Conservation (phyloP, 2,888 invertebrate species). For the Biston stratarius region DNA sequence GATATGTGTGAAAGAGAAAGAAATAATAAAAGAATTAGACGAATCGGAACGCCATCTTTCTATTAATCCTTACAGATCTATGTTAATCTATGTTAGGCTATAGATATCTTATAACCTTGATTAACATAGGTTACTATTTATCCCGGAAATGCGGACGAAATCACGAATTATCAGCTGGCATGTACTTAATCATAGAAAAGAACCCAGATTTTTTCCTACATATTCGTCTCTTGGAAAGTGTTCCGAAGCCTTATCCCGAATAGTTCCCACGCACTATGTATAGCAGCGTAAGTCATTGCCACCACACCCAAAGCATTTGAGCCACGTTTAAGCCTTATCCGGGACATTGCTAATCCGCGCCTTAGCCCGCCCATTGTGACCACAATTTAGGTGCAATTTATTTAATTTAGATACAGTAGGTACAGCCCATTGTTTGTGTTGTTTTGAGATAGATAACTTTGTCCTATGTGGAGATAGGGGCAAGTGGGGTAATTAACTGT, state of each 20-base stretch:
- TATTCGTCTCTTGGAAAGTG: background rate
- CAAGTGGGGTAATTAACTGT: constrained; percentile 15
- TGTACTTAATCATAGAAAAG: too few species aligned
- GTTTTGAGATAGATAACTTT: constrained; percentile 22
- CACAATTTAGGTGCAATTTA: constrained; percentile 36
- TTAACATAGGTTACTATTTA: too few species aligned
- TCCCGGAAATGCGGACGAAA: too few species aligned
- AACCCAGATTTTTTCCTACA: too few species aligned
- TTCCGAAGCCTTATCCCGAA: constrained; percentile 6
- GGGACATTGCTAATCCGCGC: constrained; percentile 39
- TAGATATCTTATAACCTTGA: too few species aligned
- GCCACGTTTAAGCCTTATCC: constrained; percentile 45
- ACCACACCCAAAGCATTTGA: constrained; percentile 22
- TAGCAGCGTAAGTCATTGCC: constrained; percentile 18
- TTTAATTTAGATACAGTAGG: constrained; percentile 34
- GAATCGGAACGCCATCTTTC: too few species aligned
- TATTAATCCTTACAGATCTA: too few species aligned
- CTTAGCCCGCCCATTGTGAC: constrained; percentile 37
- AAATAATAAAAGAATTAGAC: too few species aligned
- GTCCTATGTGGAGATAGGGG: constrained; percentile 11
- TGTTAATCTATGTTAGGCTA: too few species aligned
- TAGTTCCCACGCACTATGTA: background rate
- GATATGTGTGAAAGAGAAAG: too few species aligned
- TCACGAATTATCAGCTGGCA: too few species aligned
- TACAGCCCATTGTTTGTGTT: constrained; percentile 28